Evolutionary conservation across 2,113 vertebrate species (phyloP).

Genomic region (Oriolus oriolus): DNA sequence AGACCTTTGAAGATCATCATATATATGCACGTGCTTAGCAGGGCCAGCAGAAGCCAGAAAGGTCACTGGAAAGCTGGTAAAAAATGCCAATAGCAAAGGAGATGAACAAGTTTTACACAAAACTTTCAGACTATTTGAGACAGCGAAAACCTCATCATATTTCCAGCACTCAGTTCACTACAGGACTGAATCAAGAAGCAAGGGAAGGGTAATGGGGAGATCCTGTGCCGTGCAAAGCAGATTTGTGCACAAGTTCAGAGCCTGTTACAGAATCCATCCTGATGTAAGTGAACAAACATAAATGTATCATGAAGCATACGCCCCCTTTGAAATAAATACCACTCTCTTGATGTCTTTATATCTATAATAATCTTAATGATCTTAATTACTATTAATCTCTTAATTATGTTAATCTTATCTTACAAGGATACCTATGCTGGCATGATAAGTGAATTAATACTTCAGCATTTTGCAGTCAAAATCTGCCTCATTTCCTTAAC

Average conservation of each 20-base stretch:
- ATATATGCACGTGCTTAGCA: fast-evolving
- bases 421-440: not conserved
- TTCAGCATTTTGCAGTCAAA: not conserved
- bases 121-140: not conserved
- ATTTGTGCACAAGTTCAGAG: not conserved
- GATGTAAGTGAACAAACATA: not conserved
- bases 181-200: not conserved
- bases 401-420: not conserved
- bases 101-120: not conserved
- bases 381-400: not conserved
- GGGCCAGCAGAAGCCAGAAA: not conserved
- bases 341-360: not conserved
- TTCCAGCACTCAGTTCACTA: not conserved
- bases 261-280: not conserved
- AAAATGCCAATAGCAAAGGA: not conserved
- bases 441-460: not conserved
- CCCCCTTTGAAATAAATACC: not conserved
- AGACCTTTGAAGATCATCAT: not conserved
- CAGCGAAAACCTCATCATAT: not conserved
- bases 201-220: not conserved
- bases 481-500: not conserved
- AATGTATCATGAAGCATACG: not conserved
- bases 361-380: not conserved
- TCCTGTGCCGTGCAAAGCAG: not conserved
- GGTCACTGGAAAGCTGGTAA: not conserved